Base-by-base conservation (phyloP, 2,888 invertebrate genomes). In the Heliconius hortense region DNA sequence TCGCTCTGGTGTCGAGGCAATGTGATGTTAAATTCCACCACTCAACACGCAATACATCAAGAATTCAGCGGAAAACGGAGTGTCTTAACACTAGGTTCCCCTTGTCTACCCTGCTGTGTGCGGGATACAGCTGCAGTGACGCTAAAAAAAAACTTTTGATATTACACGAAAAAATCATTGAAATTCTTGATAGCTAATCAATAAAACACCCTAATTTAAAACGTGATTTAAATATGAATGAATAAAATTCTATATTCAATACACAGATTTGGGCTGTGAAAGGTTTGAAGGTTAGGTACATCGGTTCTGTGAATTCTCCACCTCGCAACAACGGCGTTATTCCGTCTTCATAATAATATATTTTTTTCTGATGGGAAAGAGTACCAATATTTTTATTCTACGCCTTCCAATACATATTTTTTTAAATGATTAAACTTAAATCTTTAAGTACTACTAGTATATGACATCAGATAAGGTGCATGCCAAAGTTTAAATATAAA, bases 221-320 rank as follows among this genome's bases (percentile, higher is more conserved):
- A 39, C 11, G 39, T 66, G 15, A 66, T 24, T 39, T 64, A 64
- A n/a, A 39, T 66, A 66, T 66, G 13, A 15, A 66, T 24, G 24
- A 39, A 66, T n/a, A 39, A 39, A n/a, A 15, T 39, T 39, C 39
- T 66, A 24, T 66, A 39, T 39, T 39, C 66, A 66, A 39, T 66
- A 66, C 15, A 66, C 66, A 24, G 5, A 64, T 39, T 66, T 13
- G 5, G 66, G 24, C 24, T 8, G 39, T 39, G 15, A 66, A 64
- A 66, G 66, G 24, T 39, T 39, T 35, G 13, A 39, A 64, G 35
- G 35, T 35, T 35, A 31, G 31, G 4, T 31, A 39, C 13, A 39
- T 39, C 39, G 39, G 24, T 35, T 64, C n/a, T n/a, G 13, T 39
- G 8, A 39, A 64, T 64, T 13, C 35, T 1, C 39, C n/a, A 64